Conservation (phyloP, 2,113 vertebrate genomes). For the Carlito syrichta region DNA sequence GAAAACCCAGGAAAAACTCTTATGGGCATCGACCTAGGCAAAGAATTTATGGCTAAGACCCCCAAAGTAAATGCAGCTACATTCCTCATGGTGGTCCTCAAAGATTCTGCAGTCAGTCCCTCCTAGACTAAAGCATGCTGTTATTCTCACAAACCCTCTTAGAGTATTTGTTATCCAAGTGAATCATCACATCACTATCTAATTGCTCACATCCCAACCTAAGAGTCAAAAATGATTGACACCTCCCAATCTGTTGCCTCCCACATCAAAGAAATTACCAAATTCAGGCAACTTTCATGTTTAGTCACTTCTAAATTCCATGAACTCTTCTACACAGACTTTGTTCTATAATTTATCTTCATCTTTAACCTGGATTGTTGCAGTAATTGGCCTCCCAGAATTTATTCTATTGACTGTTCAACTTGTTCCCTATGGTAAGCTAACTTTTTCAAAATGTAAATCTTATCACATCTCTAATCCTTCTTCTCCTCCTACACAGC, state of each 20-base stretch:
- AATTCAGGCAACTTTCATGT: neutral
- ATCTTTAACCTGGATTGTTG: neutral
- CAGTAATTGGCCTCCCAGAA: neutral
- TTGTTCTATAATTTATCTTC: neutral
- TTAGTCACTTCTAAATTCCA: neutral
- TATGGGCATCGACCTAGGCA: no score
- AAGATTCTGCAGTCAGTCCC: neutral
- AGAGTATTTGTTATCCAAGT: neutral
- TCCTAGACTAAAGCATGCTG: neutral
- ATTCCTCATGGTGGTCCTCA: no score
- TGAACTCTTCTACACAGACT: neutral
- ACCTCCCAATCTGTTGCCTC: neutral
- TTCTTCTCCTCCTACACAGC: neutral
- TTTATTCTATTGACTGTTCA: neutral
- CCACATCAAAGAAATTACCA: neutral
- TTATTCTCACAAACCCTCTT: neutral
- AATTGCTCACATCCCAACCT: neutral
- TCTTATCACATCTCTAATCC: neutral
- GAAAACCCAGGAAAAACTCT: no score
- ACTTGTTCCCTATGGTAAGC: neutral
- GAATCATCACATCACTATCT: fast-evolving
- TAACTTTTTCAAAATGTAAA: neutral
- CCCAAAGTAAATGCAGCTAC: no score
- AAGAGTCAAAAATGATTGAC: neutral
- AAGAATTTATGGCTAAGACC: no score